Evolutionary conservation across 2,113 vertebrate species (phyloP).

Genomic region (Tichodroma muraria): DNA sequence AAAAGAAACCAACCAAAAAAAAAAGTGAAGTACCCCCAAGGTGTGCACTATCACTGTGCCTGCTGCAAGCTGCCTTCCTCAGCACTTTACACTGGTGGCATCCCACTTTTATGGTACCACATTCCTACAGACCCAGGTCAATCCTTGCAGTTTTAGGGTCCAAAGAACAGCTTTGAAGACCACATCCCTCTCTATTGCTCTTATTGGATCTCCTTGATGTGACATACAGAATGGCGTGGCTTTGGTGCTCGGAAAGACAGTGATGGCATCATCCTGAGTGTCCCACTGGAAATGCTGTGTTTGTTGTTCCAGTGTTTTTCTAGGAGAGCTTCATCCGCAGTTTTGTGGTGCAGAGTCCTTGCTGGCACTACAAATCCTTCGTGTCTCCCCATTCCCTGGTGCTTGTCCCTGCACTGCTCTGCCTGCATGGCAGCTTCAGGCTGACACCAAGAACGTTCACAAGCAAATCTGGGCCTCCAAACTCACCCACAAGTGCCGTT

Average conservation of each 20-base stretch:
- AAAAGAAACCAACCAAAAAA: background rate
- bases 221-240: background rate
- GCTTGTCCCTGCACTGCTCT: background rate
- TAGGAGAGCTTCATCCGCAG: background rate
- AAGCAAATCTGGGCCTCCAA: background rate
- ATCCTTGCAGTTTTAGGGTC: background rate
- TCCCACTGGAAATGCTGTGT: fast-evolving
- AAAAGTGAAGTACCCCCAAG: background rate
- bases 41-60: background rate
- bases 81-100: background rate
- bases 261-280: background rate
- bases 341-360: background rate
- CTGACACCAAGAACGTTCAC: background rate
- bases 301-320: background rate
- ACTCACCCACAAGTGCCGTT: background rate
- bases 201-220: background rate
- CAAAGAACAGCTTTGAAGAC: background rate
- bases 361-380: background rate
- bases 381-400: background rate
- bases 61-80: background rate
- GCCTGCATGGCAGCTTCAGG: background rate
- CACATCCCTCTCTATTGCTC: background rate
- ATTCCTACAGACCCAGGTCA: background rate
- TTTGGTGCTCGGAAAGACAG: background rate
- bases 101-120: too few relatives aligned